Evolutionary conservation across 2,797 vertebrate genomes (phyloP).

Genomic region (Pelodytes ibericus): DNA sequence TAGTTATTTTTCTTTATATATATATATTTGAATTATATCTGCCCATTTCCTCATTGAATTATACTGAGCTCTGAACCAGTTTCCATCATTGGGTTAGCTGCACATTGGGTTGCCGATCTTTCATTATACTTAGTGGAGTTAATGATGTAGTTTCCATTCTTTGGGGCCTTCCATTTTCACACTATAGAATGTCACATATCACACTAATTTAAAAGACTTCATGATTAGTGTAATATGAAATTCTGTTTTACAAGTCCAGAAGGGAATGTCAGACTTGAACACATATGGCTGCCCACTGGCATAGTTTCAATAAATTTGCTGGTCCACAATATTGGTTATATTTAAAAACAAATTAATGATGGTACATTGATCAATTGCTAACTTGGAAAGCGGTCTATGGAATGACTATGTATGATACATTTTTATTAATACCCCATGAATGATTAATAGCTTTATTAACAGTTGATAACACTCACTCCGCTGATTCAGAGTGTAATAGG

Average conservation of each 20-base stretch:
- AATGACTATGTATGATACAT: constrained; percentile 29
- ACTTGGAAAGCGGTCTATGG: not conserved
- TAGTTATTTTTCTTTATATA: too few species aligned
- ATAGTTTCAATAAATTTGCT: constrained; percentile 18
- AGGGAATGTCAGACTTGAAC: constrained; percentile 19
- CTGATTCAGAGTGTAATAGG: constrained; percentile 42
- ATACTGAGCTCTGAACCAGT: not conserved
- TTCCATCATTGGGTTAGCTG: not conserved
- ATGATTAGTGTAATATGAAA: constrained; percentile 23
- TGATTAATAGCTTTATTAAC: constrained; percentile 48
- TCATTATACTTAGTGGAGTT: not conserved
- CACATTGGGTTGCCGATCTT: not conserved
- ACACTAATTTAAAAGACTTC: not conserved
- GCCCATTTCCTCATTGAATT: not conserved
- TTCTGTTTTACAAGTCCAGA: constrained; percentile 19
- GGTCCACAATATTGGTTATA: constrained; percentile 25
- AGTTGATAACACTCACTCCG: constrained; percentile 37
- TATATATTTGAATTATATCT: too few species aligned
- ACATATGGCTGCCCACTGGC: constrained; percentile 13
- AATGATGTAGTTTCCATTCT: not conserved
- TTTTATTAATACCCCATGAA: constrained; percentile 35
- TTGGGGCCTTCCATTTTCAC: not conserved
- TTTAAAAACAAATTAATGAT: constrained; percentile 27
- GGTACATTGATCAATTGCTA: constrained; percentile 34
- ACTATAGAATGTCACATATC: not conserved